These are phyloP conservation scores for Macrostomum lignano DNA, from an alignment of 1,140 invertebrate species.

Conservation along the genomic window DNA sequence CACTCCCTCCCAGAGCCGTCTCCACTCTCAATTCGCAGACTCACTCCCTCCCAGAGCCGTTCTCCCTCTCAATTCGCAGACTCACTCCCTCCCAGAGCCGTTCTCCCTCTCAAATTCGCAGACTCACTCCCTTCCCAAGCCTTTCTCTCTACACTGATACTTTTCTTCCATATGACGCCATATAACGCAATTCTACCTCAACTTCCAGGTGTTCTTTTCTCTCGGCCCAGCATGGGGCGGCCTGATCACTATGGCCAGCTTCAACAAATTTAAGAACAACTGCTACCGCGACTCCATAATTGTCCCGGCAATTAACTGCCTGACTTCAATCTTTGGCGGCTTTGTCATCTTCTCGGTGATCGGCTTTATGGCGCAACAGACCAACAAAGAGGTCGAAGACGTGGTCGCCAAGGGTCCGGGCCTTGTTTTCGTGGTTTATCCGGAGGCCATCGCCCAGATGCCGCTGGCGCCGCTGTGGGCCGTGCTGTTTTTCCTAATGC, in stretches of 20 bases:
- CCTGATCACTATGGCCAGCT: conserved; percentile 8
- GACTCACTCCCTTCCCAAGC: no score
- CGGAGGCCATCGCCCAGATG: conserved; percentile 47
- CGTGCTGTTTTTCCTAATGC: conserved; percentile 42
- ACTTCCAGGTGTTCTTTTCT: conserved; percentile 57
- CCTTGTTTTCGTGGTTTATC: conserved; percentile 51
- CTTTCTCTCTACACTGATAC: no score
- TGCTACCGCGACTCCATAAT: conserved; percentile 7
- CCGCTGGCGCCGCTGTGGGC: conserved; percentile 51
- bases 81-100: no score
- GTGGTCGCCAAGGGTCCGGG: conserved; percentile 36
- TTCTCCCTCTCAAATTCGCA: no score
- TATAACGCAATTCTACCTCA: no score
- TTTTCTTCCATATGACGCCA: no score
- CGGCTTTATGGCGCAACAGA: conserved; percentile 8
- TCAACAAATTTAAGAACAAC: conserved; percentile 8
- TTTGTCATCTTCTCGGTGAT: conserved; percentile 8
- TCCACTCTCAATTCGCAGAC: no score
- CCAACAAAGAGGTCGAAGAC: background rate
- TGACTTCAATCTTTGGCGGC: conserved; percentile 9
- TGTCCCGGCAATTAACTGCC: conserved; percentile 7
- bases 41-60: no score
- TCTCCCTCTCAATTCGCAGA: no score
- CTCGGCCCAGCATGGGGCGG: conserved; percentile 30
- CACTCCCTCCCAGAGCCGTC: no score